Base-by-base conservation (phyloP, 1,140 invertebrate genomes). In the Sarcophaga peregrina region DNA sequence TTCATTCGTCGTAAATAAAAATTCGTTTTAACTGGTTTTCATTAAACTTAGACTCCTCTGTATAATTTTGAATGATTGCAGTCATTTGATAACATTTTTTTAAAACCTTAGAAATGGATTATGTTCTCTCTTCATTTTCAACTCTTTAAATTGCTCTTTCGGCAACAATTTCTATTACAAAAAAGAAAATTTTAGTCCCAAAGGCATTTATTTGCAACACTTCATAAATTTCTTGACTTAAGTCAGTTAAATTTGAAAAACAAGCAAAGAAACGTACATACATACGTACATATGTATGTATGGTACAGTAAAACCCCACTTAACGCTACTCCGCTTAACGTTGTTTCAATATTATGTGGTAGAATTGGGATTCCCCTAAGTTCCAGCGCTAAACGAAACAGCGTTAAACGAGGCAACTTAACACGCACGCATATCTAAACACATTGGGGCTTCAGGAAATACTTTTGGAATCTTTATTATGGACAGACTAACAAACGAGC, bases 221-320 rank as follows among this genome's bases (percentile, higher is more conserved):
- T 76, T 76, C 74, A 76, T 76, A 76, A 76, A 76, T 76, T 76
- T 76, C 74, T 76, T 76, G 74, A 47, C 46, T 76, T 76, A 10
- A n/a, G 74, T 76, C 74, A 76, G 17, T 45, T 76, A 47, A 20
- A 68, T 20, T 9, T 68, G 13, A 58, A 11, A 58, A 58, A 58
- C 11, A 11, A 15, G n/a, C 13, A 58, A 11, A 58, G 9, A 58
- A 11, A 15, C 10, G n/a, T 58, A 58, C 13, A 68, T 17, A 68
- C 58, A 20, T 68, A 5, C 15, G 17, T 9, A 20, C 17, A 17
- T 20, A 15, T 68, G 15, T 17, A 7, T 58, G 11, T 10, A 58
- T 58, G n/a, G 9, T 15, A 15, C 13, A 15, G 52, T 58, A 58
- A n/a, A n/a, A n/a, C n/a, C n/a, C n/a, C 10, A 13, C n/a, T 8